Conservation (phyloP, 2,113 vertebrate species). For the Holacanthus passer region DNA sequence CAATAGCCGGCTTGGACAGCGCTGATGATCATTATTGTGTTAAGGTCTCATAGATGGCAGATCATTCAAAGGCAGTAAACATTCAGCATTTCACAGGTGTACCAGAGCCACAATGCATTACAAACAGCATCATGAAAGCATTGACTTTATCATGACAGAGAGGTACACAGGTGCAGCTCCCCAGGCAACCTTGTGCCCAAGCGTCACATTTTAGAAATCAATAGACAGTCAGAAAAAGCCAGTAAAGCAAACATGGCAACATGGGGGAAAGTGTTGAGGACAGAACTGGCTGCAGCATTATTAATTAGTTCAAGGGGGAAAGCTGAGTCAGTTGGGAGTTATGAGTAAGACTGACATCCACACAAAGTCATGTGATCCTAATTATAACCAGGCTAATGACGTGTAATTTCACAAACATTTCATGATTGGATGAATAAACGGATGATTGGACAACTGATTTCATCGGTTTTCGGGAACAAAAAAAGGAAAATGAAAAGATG, state of each 20-base stretch:
- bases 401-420: background rate
- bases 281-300: background rate
- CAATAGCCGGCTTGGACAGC: background rate
- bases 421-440: background rate
- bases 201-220: background rate
- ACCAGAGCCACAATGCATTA: background rate
- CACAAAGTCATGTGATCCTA: background rate
- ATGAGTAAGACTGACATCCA: background rate
- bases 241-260: slow-evolving; percentile 13
- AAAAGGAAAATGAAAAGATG: background rate
- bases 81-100: background rate
- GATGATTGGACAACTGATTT: background rate
- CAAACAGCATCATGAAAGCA: slow-evolving; percentile 7
- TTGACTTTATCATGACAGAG: background rate
- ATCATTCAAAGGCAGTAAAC: slow-evolving; percentile 17
- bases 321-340: background rate
- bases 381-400: background rate
- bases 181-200: background rate
- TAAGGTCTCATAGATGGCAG: background rate
- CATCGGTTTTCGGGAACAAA: too few species aligned
- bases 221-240: background rate
- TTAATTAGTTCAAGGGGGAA: background rate
- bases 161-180: slow-evolving; percentile 1
- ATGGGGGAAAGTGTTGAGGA: background rate
- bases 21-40: background rate